Percentiles rank a stretch among this genome's conserved stretches.
phyloP scores from a whole-genome alignment of 1,140 invertebrate species.

The Euwallacea similis region DNA sequence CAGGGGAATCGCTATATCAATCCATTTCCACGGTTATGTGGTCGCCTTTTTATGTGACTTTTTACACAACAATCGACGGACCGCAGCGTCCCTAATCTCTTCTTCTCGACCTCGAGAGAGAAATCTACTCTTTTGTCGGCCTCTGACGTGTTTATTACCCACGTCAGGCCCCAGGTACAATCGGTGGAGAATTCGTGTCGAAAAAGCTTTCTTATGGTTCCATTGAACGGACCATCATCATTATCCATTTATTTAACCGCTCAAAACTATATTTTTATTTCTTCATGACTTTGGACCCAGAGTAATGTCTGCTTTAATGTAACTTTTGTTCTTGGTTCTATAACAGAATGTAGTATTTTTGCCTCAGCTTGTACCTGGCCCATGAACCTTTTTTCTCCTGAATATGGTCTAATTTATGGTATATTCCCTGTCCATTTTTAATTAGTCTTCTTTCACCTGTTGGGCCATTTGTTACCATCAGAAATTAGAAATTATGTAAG shows the following conservation, averaged over 20 bases:
- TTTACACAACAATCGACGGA: conserved; percentile 34
- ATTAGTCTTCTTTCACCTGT: conserved; percentile 40
- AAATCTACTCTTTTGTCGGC: conserved; percentile 34
- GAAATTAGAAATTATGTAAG: conserved; percentile 36
- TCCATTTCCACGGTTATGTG: conserved; percentile 32
- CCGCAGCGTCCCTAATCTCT: conserved; percentile 31
- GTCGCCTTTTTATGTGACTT: conserved; percentile 31
- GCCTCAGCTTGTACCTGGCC: background rate
- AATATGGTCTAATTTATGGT: conserved; percentile 34
- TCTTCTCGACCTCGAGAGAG: conserved; percentile 31
- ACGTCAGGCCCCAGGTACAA: conserved; percentile 11
- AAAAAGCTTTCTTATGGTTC: too few species aligned
- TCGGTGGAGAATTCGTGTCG: background rate
- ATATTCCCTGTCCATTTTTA: conserved; percentile 28
- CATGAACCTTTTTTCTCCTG: conserved; percentile 21
- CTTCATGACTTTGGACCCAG: too few species aligned
- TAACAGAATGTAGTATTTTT: background rate
- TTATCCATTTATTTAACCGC: too few species aligned
- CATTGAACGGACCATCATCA: too few species aligned
- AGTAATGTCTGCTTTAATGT: too few species aligned
- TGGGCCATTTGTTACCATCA: conserved; percentile 36
- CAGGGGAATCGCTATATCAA: conserved; percentile 28
- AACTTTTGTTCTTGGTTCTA: too few species aligned
- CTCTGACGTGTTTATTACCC: conserved; percentile 36
- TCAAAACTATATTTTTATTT: too few species aligned